Base-by-base conservation (phyloP, 2,113 vertebrate genomes). In the Pardalotus punctatus region DNA sequence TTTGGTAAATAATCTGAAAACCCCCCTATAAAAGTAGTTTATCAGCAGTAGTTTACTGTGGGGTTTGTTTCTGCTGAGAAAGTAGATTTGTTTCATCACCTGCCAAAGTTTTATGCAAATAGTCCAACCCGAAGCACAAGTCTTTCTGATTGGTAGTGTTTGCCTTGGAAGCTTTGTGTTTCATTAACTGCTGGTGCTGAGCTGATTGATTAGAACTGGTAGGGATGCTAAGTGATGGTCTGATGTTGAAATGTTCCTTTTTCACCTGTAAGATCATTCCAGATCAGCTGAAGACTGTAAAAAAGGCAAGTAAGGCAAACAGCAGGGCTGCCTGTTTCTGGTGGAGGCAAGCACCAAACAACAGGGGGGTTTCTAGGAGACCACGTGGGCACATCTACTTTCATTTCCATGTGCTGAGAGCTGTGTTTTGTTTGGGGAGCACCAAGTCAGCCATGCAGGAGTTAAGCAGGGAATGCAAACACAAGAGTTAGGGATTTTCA, bases 81-180 rank as follows among this genome's bases (percentile, higher is more conserved):
- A 86, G 81, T 64, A 48, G 53, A 48, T 92, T 88, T 90, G 67
- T 96, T 96, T 96, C 67, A 96, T 96, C 86, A 71, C 76, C 57
- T 90, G 92, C 94, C 96, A 97, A 86, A 81, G 45, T 57, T 92
- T 93, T 92, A 94, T 97, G 94, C 94, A 96, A 96, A 94, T 95
- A 22, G 19, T 69, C 33, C 82, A 93, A 94, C 85, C 48, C 2
- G 57, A 90, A 96, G 85, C 90, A 86, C 92, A 74, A 61, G 85
- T 83, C 58, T 86, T 86, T 93, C 82, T 80, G 45, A 83, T 47
- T 42, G 94, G 88, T 36, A 22, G 5, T 94, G 81, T 91, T 94
- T 90, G 91, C 43, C 56, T 95, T 96, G 90, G 85, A 86, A 88
- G 43, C 15, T 15, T 21, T 7, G 10, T 22, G 31, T 35, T 93